These are phyloP conservation scores for Ctenodactylus gundi DNA, from an alignment of 2,113 vertebrate species.

Conservation along the genomic window DNA sequence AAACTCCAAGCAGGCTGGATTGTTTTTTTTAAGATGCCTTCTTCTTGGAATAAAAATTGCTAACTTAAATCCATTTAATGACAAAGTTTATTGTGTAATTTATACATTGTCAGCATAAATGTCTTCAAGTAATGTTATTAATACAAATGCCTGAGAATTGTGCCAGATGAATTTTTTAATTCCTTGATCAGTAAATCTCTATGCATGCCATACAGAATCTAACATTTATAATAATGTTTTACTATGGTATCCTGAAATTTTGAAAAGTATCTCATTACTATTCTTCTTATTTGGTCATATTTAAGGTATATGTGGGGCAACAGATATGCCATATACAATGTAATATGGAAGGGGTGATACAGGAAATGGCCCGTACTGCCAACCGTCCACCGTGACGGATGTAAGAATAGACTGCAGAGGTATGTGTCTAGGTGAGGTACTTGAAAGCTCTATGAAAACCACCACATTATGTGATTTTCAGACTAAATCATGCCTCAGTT, in stretches of 20 bases:
- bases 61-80: background rate
- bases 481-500: background rate
- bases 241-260: background rate
- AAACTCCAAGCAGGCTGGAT: background rate
- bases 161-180: conserved; percentile 28
- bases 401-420: background rate
- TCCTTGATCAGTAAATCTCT: background rate
- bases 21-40: background rate
- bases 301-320: background rate
- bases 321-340: background rate
- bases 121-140: background rate
- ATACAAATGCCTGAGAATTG: background rate
- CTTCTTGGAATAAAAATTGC: background rate
- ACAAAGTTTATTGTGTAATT: background rate
- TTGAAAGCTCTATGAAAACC: background rate
- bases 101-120: background rate
- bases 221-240: conserved; percentile 5
- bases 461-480: background rate
- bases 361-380: background rate
- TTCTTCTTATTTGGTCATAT: background rate
- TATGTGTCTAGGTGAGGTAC: background rate
- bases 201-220: background rate
- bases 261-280: background rate
- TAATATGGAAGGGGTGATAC: background rate
- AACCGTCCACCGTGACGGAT: background rate